A percentile compares a stretch with the other conserved stretches of the same genome.
Conservation (phyloP, 2,888 invertebrate genomes). For the Reticulitermes lucifugus region DNA sequence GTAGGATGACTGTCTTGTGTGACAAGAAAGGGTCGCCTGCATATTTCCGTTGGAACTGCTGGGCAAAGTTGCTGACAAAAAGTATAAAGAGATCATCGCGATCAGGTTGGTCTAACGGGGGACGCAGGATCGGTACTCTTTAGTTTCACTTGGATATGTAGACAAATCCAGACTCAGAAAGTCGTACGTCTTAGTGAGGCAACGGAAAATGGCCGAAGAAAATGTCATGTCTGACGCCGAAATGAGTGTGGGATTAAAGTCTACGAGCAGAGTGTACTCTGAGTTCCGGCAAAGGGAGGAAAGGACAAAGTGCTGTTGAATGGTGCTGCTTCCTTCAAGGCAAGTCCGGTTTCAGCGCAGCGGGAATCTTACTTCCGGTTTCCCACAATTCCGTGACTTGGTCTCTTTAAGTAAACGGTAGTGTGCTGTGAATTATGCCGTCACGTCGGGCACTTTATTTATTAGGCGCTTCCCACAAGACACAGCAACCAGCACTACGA, state of each 20-base stretch:
- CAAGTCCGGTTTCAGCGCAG: conserved; percentile 13
- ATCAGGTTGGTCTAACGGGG: too few species aligned
- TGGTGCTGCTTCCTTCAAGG: conserved; percentile 1
- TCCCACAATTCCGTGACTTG: conserved; percentile 32
- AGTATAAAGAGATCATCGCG: too few species aligned
- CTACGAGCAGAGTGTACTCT: neutral
- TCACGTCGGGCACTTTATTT: conserved; percentile 24
- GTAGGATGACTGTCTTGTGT: too few species aligned
- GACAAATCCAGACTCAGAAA: too few species aligned
- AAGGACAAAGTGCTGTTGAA: conserved; percentile 14
- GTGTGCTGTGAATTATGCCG: conserved; percentile 25
- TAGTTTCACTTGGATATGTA: too few species aligned
- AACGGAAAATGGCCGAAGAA: too few species aligned
- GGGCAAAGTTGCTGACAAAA: too few species aligned
- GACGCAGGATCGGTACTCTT: too few species aligned
- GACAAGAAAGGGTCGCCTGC: too few species aligned
- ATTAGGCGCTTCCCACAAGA: neutral
- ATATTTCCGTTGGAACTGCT: too few species aligned
- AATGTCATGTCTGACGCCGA: too few species aligned
- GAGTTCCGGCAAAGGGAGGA: neutral
- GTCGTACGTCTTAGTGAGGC: too few species aligned
- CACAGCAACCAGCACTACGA: neutral
- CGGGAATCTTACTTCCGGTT: conserved; percentile 26
- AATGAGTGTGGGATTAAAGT: neutral
- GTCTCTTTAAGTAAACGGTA: neutral